Conservation (phyloP, 2,888 invertebrate species). For the Philaethria dido region DNA sequence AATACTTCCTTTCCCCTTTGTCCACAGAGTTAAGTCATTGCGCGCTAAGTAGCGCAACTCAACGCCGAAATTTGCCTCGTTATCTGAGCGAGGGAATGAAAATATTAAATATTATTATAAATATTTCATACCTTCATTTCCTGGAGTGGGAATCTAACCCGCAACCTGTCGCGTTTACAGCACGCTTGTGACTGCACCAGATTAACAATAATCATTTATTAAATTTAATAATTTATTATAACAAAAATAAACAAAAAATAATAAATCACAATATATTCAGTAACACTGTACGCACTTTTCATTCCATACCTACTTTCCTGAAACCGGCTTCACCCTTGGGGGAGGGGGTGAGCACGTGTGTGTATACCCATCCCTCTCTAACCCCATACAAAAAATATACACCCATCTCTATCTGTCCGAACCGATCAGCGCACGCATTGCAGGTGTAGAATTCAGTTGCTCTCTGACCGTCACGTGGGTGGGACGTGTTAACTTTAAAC, state of each 20-base stretch:
- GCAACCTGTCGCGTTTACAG: no score
- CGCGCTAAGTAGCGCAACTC: no score
- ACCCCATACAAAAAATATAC: conserved; percentile 40
- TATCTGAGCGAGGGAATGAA: no score
- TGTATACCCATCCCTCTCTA: conserved; percentile 55
- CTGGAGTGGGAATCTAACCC: no score
- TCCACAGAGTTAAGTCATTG: no score
- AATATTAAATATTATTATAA: no score
- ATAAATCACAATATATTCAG: conserved; percentile 28
- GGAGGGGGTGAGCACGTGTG: conserved; percentile 73
- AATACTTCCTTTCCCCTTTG: no score
- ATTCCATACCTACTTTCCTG: conserved; percentile 73
- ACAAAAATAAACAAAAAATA: neutral
- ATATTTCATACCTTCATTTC: no score
- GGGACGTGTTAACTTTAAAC: conserved; percentile 55
- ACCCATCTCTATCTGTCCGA: conserved; percentile 55
- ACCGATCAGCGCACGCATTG: conserved; percentile 80
- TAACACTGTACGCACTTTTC: conserved; percentile 57
- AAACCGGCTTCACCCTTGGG: conserved; percentile 70
- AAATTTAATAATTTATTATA: no score
- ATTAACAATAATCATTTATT: no score
- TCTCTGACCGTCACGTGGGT: conserved; percentile 62
- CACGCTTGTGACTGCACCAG: no score
- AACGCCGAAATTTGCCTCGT: no score
- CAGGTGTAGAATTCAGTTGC: conserved; percentile 76